Evolutionary conservation across 2,888 invertebrate species (phyloP), one percentile per base, ranked within the genome.

Genomic region (Saturnia japonica): DNA sequence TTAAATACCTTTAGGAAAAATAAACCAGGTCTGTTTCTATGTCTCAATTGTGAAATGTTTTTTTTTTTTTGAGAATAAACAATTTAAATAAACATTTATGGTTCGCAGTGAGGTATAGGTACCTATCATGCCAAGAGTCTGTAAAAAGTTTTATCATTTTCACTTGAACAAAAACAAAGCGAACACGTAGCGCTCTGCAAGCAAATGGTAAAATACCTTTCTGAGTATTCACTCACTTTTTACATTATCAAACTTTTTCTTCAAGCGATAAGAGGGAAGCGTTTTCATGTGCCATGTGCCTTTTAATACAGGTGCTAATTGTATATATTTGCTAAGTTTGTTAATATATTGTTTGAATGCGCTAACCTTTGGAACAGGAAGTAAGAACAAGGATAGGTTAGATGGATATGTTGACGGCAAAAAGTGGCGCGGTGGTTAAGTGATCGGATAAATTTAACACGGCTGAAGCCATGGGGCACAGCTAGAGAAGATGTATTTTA

Each of bases 221-320:
- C 34, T 19, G 64, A 19, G 40, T 40, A 64, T 64, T 64, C 64
- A 64, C 64, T 64, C 64, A 64, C 40, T 64, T 64, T 64, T 64
- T 40, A 64, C 40, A 64, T 64, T 64, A 64, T 28, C 25, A 40
- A n/a, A 40, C 22, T 19, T 40, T 47, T 54, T 7, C 12, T 40
- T 9, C 54, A 54, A 68, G 47, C n/a, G n/a, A 22, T n/a, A 54
- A 54, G 34, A 2, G 42, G 22, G n/a, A 22, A 19, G 68, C 57
- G 22, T 12, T 54, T 68, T 28, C 16, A 28, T 22, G 12, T 28
- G 34, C 22, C n/a, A n/a, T n/a, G n/a, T n/a, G 16, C 8, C 34
- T 19, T 19, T 40, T 54, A 4, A 34, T 22, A 47, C 12, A 22
- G 2, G 2, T 19, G 19, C 19, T 6, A 19, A 16, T 1, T 19